Percentiles rank a stretch among this genome's conserved stretches.
These are phyloP conservation scores for Gambusia yucatana DNA, from an alignment of 2,797 vertebrate species.

Conservation along the genomic window DNA sequence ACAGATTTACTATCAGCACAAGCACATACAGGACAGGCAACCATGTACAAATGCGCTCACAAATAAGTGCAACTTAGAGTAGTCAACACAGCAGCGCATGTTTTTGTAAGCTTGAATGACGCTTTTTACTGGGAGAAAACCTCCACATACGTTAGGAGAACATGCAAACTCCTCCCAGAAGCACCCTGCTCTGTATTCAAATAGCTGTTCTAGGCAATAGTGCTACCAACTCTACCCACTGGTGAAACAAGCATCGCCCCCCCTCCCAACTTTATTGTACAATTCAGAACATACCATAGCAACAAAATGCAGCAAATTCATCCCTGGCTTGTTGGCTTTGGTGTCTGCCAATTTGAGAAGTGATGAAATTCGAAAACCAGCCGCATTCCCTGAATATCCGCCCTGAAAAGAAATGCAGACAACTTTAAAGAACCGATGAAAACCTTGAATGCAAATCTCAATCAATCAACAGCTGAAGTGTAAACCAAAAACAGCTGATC, in stretches of 20 bases:
- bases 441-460: constrained; percentile 46
- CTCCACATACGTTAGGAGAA: background rate
- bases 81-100: background rate
- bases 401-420: constrained; percentile 70
- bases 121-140: background rate
- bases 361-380: constrained; percentile 85
- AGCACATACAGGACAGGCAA: background rate
- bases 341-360: constrained; percentile 86
- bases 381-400: constrained; percentile 85
- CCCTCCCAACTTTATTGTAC: background rate
- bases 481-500: constrained; percentile 32
- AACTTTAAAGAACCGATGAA: constrained; percentile 62
- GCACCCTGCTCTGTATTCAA: background rate
- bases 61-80: background rate
- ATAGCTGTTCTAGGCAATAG: background rate
- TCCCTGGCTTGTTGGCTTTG: constrained; percentile 87
- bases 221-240: background rate
- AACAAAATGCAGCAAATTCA: constrained; percentile 87
- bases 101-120: background rate
- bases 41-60: background rate
- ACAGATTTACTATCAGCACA: background rate
- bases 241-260: background rate
- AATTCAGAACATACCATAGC: constrained; percentile 78
- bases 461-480: constrained; percentile 26
- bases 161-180: background rate